Conservation (phyloP, 2,888 invertebrate species). For the Tipula unca region DNA sequence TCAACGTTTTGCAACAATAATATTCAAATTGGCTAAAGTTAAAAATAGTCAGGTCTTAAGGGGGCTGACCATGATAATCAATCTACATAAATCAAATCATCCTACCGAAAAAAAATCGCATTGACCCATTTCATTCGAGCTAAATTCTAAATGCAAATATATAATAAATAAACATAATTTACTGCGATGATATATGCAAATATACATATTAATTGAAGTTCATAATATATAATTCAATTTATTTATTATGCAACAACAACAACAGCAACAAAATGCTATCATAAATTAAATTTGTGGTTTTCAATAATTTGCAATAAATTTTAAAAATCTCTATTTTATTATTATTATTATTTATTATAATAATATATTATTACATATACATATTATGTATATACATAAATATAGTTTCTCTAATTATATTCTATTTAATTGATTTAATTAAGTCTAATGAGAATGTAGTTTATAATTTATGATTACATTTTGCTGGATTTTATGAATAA, state of each 20-base stretch:
- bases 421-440: background rate
- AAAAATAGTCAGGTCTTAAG: no score
- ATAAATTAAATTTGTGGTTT: constrained; percentile 8
- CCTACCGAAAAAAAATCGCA: background rate
- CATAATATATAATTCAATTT: background rate
- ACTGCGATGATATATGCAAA: background rate
- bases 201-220: background rate
- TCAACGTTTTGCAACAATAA: no score
- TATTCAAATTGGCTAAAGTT: no score
- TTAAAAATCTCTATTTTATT: background rate
- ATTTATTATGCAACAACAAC: background rate
- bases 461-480: background rate
- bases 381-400: background rate
- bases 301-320: constrained; percentile 8
- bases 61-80: no score
- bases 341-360: background rate
- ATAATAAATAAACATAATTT: background rate
- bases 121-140: background rate
- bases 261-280: background rate
- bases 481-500: background rate
- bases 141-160: background rate
- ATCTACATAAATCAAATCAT: background rate
- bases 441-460: constrained; percentile 8
- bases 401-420: constrained; percentile 8
- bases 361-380: background rate